phyloP scores from a whole-genome alignment of 2,113 vertebrate species.

The Petrocephalus microphthalmus region DNA sequence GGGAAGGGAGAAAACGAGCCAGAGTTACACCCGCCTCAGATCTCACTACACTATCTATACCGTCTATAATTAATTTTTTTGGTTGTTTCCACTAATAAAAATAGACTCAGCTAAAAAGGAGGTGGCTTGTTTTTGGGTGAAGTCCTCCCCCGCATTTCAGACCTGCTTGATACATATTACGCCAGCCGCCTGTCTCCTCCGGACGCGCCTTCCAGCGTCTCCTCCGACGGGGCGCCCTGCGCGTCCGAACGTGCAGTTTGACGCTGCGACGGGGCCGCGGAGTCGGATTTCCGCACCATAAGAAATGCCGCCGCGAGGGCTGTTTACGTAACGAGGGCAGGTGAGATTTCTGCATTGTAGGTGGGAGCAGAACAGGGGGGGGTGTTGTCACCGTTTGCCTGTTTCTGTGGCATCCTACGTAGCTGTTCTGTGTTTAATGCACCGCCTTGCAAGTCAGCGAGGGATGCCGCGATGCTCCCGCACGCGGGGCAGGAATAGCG shows the following conservation, averaged over 20 bases:
- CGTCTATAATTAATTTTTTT: not conserved
- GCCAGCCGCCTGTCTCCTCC: not conserved
- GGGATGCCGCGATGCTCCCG: not conserved
- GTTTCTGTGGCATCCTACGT: not conserved
- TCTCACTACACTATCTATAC: not conserved
- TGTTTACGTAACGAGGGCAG: not conserved
- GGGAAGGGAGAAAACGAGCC: not conserved
- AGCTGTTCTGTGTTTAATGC: not conserved
- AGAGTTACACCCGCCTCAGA: not conserved
- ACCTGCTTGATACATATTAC: not conserved
- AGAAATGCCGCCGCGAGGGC: not conserved
- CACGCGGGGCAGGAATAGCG: not conserved
- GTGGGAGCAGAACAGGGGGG: not conserved
- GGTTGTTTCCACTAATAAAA: conserved; percentile 10
- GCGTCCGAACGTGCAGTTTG: not conserved
- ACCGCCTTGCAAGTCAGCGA: not conserved
- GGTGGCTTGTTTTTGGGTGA: conserved; percentile 9
- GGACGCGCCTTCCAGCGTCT: not conserved
- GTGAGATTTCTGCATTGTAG: not conserved
- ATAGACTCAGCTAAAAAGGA: not conserved
- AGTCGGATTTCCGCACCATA: not conserved
- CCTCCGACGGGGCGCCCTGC: not conserved
- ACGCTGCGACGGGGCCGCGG: too few relatives aligned
- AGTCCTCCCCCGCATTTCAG: conserved; percentile 1
- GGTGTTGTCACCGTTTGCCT: too few relatives aligned